phyloP scores from a whole-genome alignment of 1,140 invertebrate genomes.

The Andricus grossulariae region DNA sequence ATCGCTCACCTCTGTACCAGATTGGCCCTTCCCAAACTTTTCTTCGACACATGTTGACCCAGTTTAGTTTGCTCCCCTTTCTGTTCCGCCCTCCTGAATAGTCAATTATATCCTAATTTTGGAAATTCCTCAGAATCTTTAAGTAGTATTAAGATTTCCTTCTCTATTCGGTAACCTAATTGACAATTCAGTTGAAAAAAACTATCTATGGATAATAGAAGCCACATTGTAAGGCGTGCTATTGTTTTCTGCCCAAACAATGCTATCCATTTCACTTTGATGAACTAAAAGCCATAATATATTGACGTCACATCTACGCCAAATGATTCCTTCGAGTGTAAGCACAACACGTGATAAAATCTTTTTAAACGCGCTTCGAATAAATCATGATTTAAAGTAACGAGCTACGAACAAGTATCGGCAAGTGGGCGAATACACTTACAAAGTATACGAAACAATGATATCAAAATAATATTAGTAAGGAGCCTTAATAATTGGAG shows the following conservation, averaged over 20 bases:
- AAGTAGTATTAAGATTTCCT: too few species aligned
- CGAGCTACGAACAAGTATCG: background rate
- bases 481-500: slow-evolving; percentile 20
- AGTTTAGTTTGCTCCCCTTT: slow-evolving; percentile 25
- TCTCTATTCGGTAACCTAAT: too few species aligned
- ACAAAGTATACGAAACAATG: slow-evolving; percentile 22
- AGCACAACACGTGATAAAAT: slow-evolving; percentile 10
- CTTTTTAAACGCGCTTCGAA: slow-evolving; percentile 22
- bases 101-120: background rate
- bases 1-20: slow-evolving; percentile 29
- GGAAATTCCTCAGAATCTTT: too few species aligned
- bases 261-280: background rate
- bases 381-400: slow-evolving; percentile 31
- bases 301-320: slow-evolving; percentile 24
- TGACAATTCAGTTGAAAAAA: too few species aligned
- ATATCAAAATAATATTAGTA: slow-evolving; percentile 16
- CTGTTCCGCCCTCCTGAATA: background rate
- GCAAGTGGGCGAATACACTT: slow-evolving; percentile 14
- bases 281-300: background rate
- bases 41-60: slow-evolving; percentile 38
- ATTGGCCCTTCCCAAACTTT: slow-evolving; percentile 9
- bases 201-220: too few species aligned
- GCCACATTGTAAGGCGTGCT: too few species aligned
- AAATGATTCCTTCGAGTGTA: slow-evolving; percentile 6
- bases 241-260: background rate